Evolutionary conservation across 2,113 vertebrate species (phyloP).

Genomic region (Eulemur macaco): DNA sequence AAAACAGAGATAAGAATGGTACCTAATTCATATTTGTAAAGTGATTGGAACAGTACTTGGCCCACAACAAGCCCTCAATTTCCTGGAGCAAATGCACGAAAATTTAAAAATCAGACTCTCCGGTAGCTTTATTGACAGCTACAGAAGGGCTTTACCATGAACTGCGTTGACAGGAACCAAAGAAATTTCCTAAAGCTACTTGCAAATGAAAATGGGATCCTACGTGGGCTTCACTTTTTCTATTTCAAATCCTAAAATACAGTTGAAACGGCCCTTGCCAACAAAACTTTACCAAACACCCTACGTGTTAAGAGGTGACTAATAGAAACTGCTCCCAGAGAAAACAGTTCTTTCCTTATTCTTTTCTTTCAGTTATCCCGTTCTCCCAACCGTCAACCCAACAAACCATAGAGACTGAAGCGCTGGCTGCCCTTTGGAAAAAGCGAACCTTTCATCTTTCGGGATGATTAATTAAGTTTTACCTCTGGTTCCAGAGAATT

Average conservation of each 20-base stretch:
- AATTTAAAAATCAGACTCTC: not conserved
- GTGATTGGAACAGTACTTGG: not conserved
- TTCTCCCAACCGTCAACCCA: not conserved
- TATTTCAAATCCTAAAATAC: not conserved
- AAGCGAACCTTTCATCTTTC: not conserved
- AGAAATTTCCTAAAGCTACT: not conserved
- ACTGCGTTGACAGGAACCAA: not conserved
- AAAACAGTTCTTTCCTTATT: not conserved
- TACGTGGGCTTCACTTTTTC: not conserved
- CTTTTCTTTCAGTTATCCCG: not conserved
- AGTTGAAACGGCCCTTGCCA: not conserved
- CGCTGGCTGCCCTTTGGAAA: not conserved
- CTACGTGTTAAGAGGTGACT: not conserved
- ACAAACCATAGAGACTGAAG: too few species aligned
- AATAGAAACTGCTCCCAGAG: not conserved
- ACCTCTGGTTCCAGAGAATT: not conserved
- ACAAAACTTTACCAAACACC: not conserved
- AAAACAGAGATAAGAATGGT: not conserved
- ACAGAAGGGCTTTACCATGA: not conserved
- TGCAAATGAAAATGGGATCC: not conserved
- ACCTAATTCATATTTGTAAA: not conserved
- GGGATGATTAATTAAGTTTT: not conserved
- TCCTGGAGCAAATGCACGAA: not conserved
- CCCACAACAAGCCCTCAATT: not conserved
- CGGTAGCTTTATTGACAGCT: not conserved